A percentile compares a stretch with the other conserved stretches of the same genome.
Conservation (phyloP, 2,113 vertebrate species). For the Zosterops pallidus region DNA sequence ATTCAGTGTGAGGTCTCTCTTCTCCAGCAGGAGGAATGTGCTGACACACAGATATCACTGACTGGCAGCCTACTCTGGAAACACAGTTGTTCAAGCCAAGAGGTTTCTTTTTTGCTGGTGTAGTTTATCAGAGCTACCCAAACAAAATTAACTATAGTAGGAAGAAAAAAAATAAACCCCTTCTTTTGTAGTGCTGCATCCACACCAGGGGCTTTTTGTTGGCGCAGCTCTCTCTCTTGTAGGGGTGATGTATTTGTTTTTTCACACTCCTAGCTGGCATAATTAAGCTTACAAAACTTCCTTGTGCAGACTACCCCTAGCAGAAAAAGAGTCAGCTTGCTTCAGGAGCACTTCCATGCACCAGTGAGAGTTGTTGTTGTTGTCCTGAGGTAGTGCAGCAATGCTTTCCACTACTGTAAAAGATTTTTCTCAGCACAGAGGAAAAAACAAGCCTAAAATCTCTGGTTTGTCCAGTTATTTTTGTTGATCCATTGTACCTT, state of each 20-base stretch:
- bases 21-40: slow-evolving; percentile 41
- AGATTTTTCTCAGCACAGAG: neutral
- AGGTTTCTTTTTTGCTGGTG: slow-evolving; percentile 7
- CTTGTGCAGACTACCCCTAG: neutral
- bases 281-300: slow-evolving; percentile 4
- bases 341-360: neutral
- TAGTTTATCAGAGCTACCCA: slow-evolving; percentile 23
- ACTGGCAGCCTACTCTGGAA: slow-evolving; percentile 21
- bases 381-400: neutral
- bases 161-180: neutral
- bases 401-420: neutral
- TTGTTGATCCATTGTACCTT: neutral
- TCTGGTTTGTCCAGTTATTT: neutral
- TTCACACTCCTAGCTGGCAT: neutral
- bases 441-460: neutral
- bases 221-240: neutral
- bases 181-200: neutral
- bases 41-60: neutral
- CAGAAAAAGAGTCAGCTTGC: neutral
- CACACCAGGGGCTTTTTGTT: neutral
- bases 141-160: neutral
- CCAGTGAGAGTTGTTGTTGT: neutral
- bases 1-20: neutral
- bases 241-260: slow-evolving; percentile 19
- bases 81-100: slow-evolving; percentile 5